These are phyloP conservation scores for Sminthurides aquaticus DNA, from an alignment of 2,888 invertebrate genomes.

Conservation along the genomic window DNA sequence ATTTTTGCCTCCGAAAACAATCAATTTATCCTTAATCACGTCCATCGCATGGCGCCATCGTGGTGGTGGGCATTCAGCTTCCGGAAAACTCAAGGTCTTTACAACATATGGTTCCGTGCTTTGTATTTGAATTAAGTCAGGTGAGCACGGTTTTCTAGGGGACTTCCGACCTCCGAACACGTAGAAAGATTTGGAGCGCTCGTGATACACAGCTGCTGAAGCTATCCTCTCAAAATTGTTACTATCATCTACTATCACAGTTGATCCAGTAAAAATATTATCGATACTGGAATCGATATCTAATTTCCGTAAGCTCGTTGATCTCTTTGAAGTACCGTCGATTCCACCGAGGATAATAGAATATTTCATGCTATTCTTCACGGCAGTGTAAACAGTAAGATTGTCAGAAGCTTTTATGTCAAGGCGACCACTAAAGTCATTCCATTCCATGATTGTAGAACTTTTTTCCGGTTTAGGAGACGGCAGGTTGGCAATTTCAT, in stretches of 20 bases:
- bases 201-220: constrained; percentile 11
- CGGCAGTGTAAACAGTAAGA: constrained; percentile 7
- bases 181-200: constrained; percentile 22
- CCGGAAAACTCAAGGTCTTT: constrained; percentile 1
- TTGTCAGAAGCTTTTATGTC: not conserved
- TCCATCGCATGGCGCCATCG: constrained; percentile 38
- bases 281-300: not conserved
- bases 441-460: not conserved
- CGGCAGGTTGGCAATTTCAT: not conserved
- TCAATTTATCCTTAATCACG: constrained; percentile 9
- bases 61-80: constrained; percentile 11
- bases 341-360: constrained; percentile 7
- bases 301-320: not conserved
- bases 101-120: constrained; percentile 21
- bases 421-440: not conserved
- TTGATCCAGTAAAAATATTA: not conserved
- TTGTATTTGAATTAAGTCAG: constrained; percentile 33
- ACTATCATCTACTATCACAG: constrained; percentile 12
- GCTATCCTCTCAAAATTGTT: constrained; percentile 14
- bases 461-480: not conserved
- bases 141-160: constrained; percentile 30
- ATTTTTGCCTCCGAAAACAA: constrained; percentile 37
- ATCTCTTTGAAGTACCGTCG: constrained; percentile 4
- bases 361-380: not conserved
- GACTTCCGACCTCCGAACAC: constrained; percentile 42